Base-by-base conservation (phyloP, 2,888 invertebrate species). In the Synanthedon myopaeformis region DNA sequence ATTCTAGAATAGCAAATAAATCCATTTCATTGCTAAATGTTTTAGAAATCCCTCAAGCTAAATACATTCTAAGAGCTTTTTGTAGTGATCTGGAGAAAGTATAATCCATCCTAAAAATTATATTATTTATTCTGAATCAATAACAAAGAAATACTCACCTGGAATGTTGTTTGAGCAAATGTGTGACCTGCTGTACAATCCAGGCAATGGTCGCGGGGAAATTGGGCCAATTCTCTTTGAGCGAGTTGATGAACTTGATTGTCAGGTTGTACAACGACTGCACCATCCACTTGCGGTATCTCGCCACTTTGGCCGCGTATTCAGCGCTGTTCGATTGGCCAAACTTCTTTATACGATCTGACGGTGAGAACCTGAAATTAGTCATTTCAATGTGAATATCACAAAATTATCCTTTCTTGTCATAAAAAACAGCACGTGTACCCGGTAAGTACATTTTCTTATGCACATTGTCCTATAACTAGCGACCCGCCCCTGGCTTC, bases 141-240 rank as follows among this genome's bases (percentile, higher is more conserved):
- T 50, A 23, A 28, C 12, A 35, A 13, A 8, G 1, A 19, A 13
- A 41, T 2, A 51, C 49, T 58, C 35, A 82, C 85, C 84, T 77
- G 58, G 85, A 79, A 62, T 84, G 81, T 59, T 87, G 82, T 56
- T 86, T 84, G 45, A 88, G 67, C 35, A 84, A 60, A 51, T 84
- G 91, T 51, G 93, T 93, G 69, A 97, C 92, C 72, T 96, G 96
- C 63, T 95, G 92, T 5, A 97, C 93, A 41, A 98, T 90, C 97
- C 97, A 97, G 10, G 94, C 92, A 12, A 98, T 89, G 57, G 94
- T 92, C 19, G 94, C 92, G 0, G 99, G 99, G 79, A 99, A 98
- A 70, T 95, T 93, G 61, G 94, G 92, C 89, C 97, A 94, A 75
- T 94, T 94, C 62, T 93, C 94, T 57, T 92, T 90, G 56, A 98